A percentile compares a stretch with the other conserved stretches of the same genome.
These are phyloP conservation scores for Enteromius unitaeniatus DNA, from an alignment of 2,797 vertebrate genomes.

Conservation along the genomic window DNA sequence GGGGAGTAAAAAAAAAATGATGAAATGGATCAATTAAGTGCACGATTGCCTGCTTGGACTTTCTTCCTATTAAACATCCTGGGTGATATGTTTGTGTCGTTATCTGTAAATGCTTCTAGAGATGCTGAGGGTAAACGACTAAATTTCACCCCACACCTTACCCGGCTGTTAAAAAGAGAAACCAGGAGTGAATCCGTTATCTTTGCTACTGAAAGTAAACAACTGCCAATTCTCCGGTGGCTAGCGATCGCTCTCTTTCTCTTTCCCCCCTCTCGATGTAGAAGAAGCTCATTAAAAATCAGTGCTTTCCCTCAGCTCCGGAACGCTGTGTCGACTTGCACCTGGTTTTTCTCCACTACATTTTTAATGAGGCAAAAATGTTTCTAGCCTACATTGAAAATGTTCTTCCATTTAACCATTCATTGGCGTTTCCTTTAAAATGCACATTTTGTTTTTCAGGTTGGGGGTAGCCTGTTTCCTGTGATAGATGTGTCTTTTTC, in stretches of 20 bases:
- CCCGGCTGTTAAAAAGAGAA: constrained; percentile 43
- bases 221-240: constrained; percentile 56
- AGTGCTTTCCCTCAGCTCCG: constrained; percentile 57
- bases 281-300: constrained; percentile 71
- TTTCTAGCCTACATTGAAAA: constrained; percentile 61
- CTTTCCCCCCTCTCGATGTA: constrained; percentile 24
- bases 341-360: constrained; percentile 71
- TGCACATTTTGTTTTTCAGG: constrained; percentile 52
- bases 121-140: constrained; percentile 11
- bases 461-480: constrained; percentile 46
- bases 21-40: neutral
- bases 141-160: constrained; percentile 36
- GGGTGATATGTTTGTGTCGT: constrained; percentile 45
- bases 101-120: constrained; percentile 32
- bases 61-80: constrained; percentile 37
- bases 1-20: constrained; percentile 10
- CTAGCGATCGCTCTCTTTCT: constrained; percentile 39
- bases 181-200: constrained; percentile 59
- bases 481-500: constrained; percentile 35
- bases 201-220: constrained; percentile 62
- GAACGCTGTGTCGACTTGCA: constrained; percentile 67
- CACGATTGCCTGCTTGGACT: neutral
- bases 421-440: constrained; percentile 65
- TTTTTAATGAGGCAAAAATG: constrained; percentile 75
- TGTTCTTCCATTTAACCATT: constrained; percentile 62